phyloP scores from a whole-genome alignment of 2,113 vertebrate genomes.

The Anser cygnoides region DNA sequence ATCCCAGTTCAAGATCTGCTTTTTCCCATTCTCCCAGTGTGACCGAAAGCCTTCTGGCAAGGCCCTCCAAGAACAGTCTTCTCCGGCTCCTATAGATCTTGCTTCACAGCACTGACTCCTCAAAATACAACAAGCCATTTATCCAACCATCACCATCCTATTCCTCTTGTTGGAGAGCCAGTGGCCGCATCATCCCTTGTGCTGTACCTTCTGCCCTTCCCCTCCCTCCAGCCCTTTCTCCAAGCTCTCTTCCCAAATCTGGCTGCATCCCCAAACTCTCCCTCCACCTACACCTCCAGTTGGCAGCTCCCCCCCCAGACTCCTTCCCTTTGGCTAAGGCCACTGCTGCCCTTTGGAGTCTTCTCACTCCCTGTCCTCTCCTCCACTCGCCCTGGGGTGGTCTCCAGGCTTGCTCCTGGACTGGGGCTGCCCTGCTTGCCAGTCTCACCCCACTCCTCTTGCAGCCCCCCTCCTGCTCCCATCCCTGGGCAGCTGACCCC shows the following conservation, averaged over 20 bases:
- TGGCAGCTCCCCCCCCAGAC: not conserved
- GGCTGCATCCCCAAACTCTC: not conserved
- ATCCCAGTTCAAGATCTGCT: not conserved
- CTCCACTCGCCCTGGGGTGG: not conserved
- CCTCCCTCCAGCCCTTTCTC: not conserved
- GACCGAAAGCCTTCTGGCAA: not conserved
- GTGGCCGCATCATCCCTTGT: not conserved
- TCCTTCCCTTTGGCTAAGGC: not conserved
- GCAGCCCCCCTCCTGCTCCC: not conserved
- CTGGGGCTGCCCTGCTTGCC: not conserved
- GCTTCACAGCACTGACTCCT: not conserved
- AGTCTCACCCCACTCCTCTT: not conserved
- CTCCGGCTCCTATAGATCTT: not conserved
- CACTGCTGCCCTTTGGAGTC: rapidly evolving
- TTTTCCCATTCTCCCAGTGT: not conserved
- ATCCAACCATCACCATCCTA: not conserved
- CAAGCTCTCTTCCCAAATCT: not conserved
- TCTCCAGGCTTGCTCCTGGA: not conserved
- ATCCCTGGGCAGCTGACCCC: not conserved
- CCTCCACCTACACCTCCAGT: not conserved
- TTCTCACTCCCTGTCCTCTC: not conserved
- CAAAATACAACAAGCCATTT: not conserved
- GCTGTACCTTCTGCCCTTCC: not conserved
- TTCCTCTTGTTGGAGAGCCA: not conserved
- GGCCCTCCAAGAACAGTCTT: not conserved